These are phyloP conservation scores for Opisthocomus hoazin DNA, from an alignment of 2,113 vertebrate species.

Conservation along the genomic window DNA sequence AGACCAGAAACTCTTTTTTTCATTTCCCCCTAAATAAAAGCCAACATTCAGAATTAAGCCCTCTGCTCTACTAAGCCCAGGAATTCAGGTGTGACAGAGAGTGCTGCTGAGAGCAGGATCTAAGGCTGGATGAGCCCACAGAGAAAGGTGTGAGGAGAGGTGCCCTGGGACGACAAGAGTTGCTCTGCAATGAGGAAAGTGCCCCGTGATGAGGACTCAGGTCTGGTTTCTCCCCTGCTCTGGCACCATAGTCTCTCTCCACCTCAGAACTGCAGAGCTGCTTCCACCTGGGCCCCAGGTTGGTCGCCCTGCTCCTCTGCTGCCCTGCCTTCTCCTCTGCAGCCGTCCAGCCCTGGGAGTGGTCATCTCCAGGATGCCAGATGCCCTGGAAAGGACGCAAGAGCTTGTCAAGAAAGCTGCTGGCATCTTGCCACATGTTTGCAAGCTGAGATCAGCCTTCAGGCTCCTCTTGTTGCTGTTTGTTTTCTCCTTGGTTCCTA, in stretches of 20 bases:
- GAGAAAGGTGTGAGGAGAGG: background rate
- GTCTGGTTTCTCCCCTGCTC: background rate
- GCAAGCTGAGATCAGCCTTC: background rate
- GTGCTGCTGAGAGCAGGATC: background rate
- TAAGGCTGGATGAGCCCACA: background rate
- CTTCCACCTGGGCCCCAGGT: background rate
- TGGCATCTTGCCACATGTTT: background rate
- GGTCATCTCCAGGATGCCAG: background rate
- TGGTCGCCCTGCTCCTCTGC: background rate
- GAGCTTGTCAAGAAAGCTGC: background rate
- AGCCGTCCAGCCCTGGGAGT: background rate
- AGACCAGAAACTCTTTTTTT: background rate
- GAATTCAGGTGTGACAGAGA: background rate
- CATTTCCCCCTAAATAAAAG: background rate
- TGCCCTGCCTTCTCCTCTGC: background rate
- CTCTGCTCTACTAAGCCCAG: background rate
- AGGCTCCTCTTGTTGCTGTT: slow-evolving; percentile 5
- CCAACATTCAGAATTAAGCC: background rate
- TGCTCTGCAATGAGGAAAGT: background rate
- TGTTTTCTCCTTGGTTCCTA: background rate
- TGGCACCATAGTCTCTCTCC: too few relatives aligned
- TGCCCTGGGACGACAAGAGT: background rate
- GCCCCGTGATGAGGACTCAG: too few relatives aligned
- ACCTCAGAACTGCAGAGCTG: background rate
- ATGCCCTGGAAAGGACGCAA: background rate